A percentile compares a stretch with the other conserved stretches of the same genome.
phyloP scores from a whole-genome alignment of 2,113 vertebrate genomes.

The Calidris pygmaea region DNA sequence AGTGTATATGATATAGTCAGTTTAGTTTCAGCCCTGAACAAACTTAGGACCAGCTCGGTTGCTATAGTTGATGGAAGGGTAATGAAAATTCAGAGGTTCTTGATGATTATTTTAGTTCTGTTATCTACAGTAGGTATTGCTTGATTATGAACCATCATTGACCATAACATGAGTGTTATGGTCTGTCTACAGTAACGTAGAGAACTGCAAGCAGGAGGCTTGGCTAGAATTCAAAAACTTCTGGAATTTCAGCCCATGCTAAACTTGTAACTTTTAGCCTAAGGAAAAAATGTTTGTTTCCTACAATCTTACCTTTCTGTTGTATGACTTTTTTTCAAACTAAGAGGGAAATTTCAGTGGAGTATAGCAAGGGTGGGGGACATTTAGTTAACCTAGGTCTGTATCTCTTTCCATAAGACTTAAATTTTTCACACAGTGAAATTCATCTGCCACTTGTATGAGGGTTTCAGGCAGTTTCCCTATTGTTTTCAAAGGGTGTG shows the following conservation, averaged over 20 bases:
- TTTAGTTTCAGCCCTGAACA: not conserved
- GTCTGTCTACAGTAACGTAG: not conserved
- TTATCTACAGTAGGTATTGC: not conserved
- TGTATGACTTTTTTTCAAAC: not conserved
- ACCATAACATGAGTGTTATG: fast-evolving
- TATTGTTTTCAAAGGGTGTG: not conserved
- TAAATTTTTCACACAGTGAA: not conserved
- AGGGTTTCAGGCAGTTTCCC: not conserved
- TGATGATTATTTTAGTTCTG: not conserved
- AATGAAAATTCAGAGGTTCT: not conserved
- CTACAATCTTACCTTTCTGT: not conserved
- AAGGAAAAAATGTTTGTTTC: not conserved
- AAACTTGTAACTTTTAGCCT: not conserved
- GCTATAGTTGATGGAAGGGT: not conserved
- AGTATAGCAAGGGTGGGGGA: not conserved
- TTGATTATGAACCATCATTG: not conserved
- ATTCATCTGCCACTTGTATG: not conserved
- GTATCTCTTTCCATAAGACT: not conserved
- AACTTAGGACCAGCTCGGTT: not conserved
- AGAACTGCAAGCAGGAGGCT: not conserved
- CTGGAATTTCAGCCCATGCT: not conserved
- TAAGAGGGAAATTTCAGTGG: not conserved
- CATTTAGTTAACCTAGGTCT: not conserved
- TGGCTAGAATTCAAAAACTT: not conserved
- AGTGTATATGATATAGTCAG: not conserved